Percentiles rank a stretch among this genome's conserved stretches.
phyloP scores from a whole-genome alignment of 1,140 invertebrate genomes.

The Heliconius congener region DNA sequence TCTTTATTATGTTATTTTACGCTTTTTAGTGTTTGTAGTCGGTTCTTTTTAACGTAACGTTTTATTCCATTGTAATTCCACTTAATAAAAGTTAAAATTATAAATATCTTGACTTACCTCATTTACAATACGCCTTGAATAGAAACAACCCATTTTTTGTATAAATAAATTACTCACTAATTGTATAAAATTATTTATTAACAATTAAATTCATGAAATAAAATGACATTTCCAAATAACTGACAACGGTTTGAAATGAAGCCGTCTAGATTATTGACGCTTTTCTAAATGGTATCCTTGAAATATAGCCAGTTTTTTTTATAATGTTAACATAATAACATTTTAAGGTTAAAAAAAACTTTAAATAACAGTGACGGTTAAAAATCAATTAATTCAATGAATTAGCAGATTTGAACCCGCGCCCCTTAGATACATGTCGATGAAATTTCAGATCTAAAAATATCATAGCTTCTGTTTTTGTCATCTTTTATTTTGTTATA shows the following conservation, averaged over 20 bases:
- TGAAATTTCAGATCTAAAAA: too few relatives aligned
- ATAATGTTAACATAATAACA: not conserved
- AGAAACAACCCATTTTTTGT: slow-evolving; percentile 67
- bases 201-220: slow-evolving; percentile 55
- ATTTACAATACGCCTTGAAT: slow-evolving; percentile 45
- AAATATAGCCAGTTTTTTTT: slow-evolving; percentile 8
- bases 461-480: too few relatives aligned
- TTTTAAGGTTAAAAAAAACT: not conserved
- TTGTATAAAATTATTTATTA: slow-evolving; percentile 56
- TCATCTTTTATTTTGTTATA: too few relatives aligned
- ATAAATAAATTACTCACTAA: slow-evolving; percentile 47
- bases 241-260: slow-evolving; percentile 63
- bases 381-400: too few relatives aligned
- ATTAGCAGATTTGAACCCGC: too few relatives aligned
- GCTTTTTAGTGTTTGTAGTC: too few relatives aligned
- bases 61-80: not conserved
- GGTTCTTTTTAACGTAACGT: not conserved
- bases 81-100: not conserved
- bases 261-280: slow-evolving; percentile 66
- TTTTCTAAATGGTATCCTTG: slow-evolving; percentile 43
- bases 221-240: slow-evolving; percentile 70
- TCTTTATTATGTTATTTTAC: too few relatives aligned
- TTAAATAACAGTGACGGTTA: not conserved
- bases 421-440: too few relatives aligned
- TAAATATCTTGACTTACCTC: slow-evolving; percentile 47